Conservation (phyloP, 2,113 vertebrate genomes). For the Marmota flaviventris region DNA sequence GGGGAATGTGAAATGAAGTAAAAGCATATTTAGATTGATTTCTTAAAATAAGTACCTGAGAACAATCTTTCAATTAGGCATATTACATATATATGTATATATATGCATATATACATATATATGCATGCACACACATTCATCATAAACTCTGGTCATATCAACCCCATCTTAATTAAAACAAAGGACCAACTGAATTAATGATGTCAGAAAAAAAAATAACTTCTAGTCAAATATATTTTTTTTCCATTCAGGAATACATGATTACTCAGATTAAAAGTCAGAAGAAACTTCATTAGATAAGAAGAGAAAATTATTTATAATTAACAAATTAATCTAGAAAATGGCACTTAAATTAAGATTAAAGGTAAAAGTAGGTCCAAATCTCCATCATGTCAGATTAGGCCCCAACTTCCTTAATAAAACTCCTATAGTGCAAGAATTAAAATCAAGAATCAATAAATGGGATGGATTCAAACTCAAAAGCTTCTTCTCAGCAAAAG, state of each 20-base stretch:
- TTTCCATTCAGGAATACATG: not conserved
- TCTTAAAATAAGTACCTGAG: slow-evolving; percentile 48
- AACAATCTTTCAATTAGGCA: not conserved
- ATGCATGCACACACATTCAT: not conserved
- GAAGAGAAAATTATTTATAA: slow-evolving; percentile 27
- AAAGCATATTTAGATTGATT: slow-evolving; percentile 6
- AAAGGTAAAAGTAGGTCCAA: not conserved
- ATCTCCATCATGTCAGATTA: too few relatives aligned
- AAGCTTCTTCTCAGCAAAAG: too few relatives aligned
- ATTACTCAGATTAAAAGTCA: slow-evolving; percentile 34
- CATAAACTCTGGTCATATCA: not conserved
- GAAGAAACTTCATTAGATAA: slow-evolving; percentile 34
- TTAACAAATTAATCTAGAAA: slow-evolving; percentile 53
- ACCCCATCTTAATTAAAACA: not conserved
- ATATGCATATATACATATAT: not conserved
- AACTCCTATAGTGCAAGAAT: too few relatives aligned
- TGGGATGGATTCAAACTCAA: too few relatives aligned
- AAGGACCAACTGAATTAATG: slow-evolving; percentile 15
- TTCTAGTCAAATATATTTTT: not conserved
- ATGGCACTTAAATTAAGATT: not conserved
- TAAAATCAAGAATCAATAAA: too few relatives aligned
- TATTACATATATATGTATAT: not conserved
- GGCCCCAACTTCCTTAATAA: too few relatives aligned
- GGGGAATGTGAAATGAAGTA: slow-evolving; percentile 41
- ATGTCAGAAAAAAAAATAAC: slow-evolving; percentile 21